Evolutionary conservation across 2,113 vertebrate species (phyloP).

Genomic region (Varanus salvator): DNA sequence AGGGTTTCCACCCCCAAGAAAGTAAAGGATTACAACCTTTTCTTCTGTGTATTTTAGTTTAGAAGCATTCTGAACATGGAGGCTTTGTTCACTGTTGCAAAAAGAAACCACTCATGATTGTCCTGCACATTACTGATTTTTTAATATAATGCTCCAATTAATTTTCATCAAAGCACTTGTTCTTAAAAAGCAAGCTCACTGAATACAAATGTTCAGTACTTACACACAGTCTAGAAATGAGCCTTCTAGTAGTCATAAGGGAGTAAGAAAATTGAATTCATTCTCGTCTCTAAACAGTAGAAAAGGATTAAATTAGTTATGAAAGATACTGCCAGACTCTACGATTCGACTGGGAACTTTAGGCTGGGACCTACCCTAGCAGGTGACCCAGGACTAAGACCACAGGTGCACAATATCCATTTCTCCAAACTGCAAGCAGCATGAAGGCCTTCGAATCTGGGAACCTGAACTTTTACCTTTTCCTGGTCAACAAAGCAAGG

Average conservation of each 20-base stretch:
- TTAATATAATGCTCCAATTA: neutral
- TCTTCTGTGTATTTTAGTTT: neutral
- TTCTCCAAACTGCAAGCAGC: neutral
- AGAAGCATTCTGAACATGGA: neutral
- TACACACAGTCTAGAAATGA: neutral
- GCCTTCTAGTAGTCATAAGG: neutral
- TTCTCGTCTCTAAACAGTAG: neutral
- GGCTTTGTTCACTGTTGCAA: neutral
- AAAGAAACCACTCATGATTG: neutral
- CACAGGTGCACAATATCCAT: neutral
- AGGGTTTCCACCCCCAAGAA: neutral
- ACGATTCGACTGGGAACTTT: neutral
- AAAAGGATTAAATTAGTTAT: neutral
- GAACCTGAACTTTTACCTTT: neutral
- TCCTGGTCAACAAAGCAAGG: neutral
- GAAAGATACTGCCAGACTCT: neutral
- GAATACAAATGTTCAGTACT: neutral
- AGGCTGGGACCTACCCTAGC: neutral
- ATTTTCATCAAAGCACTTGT: neutral
- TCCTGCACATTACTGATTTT: neutral
- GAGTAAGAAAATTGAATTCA: conserved; percentile 6
- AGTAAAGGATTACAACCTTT: neutral
- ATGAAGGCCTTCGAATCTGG: neutral
- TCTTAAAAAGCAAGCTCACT: neutral
- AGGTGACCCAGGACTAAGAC: neutral